These are phyloP conservation scores for Craseonycteris thonglongyai DNA, from an alignment of 2,113 vertebrate genomes.

Conservation along the genomic window DNA sequence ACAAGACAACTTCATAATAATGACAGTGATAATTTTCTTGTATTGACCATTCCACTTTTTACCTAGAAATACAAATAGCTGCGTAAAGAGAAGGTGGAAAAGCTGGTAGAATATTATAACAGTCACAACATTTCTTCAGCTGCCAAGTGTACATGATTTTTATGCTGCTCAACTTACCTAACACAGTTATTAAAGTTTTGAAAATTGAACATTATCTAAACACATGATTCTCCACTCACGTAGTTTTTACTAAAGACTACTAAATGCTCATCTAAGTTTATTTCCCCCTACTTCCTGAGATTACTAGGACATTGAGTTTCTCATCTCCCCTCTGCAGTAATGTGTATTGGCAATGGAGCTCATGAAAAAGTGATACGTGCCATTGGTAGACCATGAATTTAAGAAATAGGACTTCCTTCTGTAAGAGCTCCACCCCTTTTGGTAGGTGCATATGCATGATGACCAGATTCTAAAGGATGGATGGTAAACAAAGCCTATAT, in stretches of 20 bases:
- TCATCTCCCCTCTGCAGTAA: background rate
- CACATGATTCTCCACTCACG: background rate
- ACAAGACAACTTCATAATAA: background rate
- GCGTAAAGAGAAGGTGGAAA: background rate
- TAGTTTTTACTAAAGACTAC: background rate
- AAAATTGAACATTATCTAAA: background rate
- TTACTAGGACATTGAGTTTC: background rate
- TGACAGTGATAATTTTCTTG: background rate
- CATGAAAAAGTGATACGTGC: background rate
- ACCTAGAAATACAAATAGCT: too few species aligned
- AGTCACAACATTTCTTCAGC: background rate
- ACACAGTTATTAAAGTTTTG: background rate
- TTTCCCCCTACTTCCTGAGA: background rate
- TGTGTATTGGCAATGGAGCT: background rate
- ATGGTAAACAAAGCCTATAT: accelerated
- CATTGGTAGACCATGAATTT: background rate
- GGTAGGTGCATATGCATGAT: background rate
- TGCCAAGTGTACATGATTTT: background rate
- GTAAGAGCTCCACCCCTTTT: background rate
- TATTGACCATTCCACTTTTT: background rate
- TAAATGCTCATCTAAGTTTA: background rate
- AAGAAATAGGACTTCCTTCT: background rate
- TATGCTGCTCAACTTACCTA: too few species aligned
- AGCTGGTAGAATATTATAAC: background rate
- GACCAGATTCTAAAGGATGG: background rate